Evolutionary conservation across 2,797 vertebrate species (phyloP).

Genomic region (Nyctalus aviator): DNA sequence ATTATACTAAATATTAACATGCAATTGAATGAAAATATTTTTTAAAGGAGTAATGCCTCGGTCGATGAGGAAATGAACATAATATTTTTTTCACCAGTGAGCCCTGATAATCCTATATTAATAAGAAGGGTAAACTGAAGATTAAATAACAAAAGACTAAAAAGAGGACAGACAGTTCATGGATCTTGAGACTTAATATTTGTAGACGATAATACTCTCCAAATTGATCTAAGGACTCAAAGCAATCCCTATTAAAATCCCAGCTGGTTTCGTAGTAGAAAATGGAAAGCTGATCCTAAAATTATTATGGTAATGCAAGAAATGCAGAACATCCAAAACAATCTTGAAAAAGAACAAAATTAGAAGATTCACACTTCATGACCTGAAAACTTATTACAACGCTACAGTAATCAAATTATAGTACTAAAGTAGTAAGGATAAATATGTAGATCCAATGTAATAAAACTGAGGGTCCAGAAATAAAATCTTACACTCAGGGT

Average conservation of each 20-base stretch:
- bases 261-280: conserved; percentile 11
- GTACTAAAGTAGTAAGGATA: neutral
- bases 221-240: neutral
- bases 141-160: conserved; percentile 11
- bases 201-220: neutral
- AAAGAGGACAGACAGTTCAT: neutral
- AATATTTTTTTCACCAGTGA: neutral
- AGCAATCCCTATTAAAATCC: conserved; percentile 32
- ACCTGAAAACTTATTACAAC: conserved; percentile 51
- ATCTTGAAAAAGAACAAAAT: neutral
- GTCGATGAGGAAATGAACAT: conserved; percentile 38
- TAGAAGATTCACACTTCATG: neutral
- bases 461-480: conserved; percentile 51
- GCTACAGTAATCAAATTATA: neutral
- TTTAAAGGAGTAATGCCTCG: neutral
- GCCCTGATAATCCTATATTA: neutral
- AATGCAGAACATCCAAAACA: conserved; percentile 34
- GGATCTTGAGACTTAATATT: neutral
- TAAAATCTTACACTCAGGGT: neutral
- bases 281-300: conserved; percentile 48
- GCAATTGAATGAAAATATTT: neutral
- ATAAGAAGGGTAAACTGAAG: conserved; percentile 36
- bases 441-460: neutral
- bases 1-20: conserved; percentile 25
- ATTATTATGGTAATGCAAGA: neutral